A percentile compares a stretch with the other conserved stretches of the same genome.
These are phyloP conservation scores for Synergus gifuensis DNA, from an alignment of 2,888 invertebrate species.

Conservation along the genomic window DNA sequence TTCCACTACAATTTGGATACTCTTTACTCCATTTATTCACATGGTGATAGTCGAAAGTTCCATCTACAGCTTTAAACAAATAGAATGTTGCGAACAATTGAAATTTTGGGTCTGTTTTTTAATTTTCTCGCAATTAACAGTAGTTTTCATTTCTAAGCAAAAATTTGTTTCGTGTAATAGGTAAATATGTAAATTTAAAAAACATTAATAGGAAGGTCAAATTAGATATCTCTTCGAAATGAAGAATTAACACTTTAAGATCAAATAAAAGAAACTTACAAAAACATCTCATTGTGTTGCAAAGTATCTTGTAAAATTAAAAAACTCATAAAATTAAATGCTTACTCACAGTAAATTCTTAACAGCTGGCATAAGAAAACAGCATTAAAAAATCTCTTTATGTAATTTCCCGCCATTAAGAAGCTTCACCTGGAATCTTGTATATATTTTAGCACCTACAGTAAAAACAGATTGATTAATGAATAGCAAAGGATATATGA, in stretches of 20 bases:
- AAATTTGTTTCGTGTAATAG: background rate
- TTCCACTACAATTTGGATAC: background rate
- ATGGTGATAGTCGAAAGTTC: background rate
- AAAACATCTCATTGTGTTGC: too few relatives aligned
- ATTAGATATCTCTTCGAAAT: too few relatives aligned
- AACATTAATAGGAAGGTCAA: too few relatives aligned
- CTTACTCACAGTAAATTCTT: background rate
- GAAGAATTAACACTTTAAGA: too few relatives aligned
- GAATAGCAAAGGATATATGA: background rate
- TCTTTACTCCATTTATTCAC: background rate
- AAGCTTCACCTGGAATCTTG: background rate
- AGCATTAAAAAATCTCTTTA: background rate
- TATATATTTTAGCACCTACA: background rate
- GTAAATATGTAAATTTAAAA: background rate
- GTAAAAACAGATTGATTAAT: background rate
- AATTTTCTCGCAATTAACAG: background rate
- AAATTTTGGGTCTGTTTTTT: background rate
- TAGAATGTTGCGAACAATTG: background rate
- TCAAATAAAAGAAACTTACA: too few relatives aligned
- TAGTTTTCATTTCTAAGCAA: too few relatives aligned
- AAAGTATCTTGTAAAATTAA: too few relatives aligned
- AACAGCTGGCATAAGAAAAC: background rate
- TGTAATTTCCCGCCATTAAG: background rate
- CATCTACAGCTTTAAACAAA: background rate
- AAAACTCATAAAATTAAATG: background rate